Evolutionary conservation across 2,797 vertebrate genomes (phyloP).

Genomic region (Anableps anableps): DNA sequence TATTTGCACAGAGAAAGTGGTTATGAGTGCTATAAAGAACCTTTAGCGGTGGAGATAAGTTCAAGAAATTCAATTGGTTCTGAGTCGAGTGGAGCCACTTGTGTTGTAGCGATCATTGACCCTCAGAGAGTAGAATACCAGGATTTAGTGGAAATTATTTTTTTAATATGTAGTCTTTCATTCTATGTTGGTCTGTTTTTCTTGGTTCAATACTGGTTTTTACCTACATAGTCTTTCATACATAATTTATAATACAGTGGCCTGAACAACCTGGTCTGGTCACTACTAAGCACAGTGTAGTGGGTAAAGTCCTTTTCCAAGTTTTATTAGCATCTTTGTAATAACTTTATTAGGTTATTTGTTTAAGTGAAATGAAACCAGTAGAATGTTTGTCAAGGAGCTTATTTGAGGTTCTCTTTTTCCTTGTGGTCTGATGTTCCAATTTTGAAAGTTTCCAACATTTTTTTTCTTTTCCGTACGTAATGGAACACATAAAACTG

Average conservation of each 20-base stretch:
- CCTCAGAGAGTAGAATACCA: constrained; percentile 42
- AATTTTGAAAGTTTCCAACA: background rate
- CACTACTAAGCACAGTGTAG: background rate
- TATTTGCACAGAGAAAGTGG: constrained; percentile 47
- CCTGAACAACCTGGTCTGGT: constrained; percentile 6
- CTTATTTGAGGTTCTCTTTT: background rate
- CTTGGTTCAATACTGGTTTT: constrained; percentile 32
- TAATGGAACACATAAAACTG: background rate
- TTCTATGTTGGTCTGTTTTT: constrained; percentile 16
- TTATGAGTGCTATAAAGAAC: constrained; percentile 73
- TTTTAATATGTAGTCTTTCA: constrained; percentile 48
- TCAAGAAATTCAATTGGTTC: constrained; percentile 61
- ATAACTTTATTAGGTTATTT: background rate
- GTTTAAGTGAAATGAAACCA: background rate
- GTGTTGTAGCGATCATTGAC: constrained; percentile 58
- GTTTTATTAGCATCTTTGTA: background rate
- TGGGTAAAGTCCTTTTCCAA: too few relatives aligned
- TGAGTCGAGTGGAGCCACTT: constrained; percentile 47
- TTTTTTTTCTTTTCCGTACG: background rate
- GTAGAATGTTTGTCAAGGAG: too few relatives aligned
- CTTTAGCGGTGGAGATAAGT: constrained; percentile 47
- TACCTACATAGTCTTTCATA: constrained; percentile 38
- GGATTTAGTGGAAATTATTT: constrained; percentile 44
- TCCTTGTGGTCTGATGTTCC: too few relatives aligned
- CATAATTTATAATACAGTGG: constrained; percentile 27